A percentile compares a stretch with the other conserved stretches of the same genome.
Conservation (phyloP, 2,113 vertebrate species). For the Tychaedon coryphoeus region DNA sequence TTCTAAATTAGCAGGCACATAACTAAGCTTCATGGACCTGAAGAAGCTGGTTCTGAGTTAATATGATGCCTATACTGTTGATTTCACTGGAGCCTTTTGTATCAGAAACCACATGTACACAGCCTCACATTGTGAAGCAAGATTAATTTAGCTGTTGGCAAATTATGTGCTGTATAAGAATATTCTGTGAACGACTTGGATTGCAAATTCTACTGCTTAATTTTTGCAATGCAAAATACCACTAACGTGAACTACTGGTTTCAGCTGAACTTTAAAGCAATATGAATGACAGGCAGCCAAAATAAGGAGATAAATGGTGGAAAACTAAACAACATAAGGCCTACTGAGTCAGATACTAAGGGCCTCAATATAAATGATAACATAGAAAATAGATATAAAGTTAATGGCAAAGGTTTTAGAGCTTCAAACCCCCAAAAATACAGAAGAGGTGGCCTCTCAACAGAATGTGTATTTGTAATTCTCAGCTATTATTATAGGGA, state of each 20-base stretch:
- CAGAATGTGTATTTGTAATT: not conserved
- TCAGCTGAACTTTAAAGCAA: slow-evolving; percentile 64
- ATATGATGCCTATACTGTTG: not conserved
- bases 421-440: slow-evolving; percentile 15
- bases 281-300: slow-evolving; percentile 45
- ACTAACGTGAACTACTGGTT: slow-evolving; percentile 62
- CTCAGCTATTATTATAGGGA: not conserved
- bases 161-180: slow-evolving; percentile 62
- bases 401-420: slow-evolving; percentile 32
- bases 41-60: slow-evolving; percentile 6
- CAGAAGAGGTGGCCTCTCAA: not conserved
- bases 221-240: slow-evolving; percentile 58
- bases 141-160: slow-evolving; percentile 72
- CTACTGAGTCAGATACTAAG: slow-evolving; percentile 45
- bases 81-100: slow-evolving; percentile 42
- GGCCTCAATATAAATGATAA: slow-evolving; percentile 28
- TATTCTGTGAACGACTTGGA: slow-evolving; percentile 38
- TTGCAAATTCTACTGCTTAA: slow-evolving; percentile 57
- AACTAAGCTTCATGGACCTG: slow-evolving; percentile 14
- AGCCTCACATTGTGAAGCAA: slow-evolving; percentile 56
- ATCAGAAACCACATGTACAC: slow-evolving; percentile 51
- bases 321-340: not conserved
- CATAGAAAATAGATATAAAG: not conserved
- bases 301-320: slow-evolving; percentile 45
- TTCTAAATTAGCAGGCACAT: slow-evolving; percentile 35